phyloP scores from a whole-genome alignment of 2,888 invertebrate species.

The Sphinx pinastri region DNA sequence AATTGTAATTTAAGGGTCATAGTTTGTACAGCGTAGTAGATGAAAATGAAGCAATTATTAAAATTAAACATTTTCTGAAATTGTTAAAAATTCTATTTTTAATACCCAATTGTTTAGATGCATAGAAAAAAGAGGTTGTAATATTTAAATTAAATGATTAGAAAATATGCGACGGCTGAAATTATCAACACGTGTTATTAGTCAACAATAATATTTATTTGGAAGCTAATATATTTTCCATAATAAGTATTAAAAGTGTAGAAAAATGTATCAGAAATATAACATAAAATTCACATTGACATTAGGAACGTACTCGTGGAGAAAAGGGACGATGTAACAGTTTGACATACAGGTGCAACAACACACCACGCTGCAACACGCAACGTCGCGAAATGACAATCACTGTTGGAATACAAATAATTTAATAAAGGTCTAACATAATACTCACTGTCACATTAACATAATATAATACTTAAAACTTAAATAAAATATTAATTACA shows the following conservation, averaged over 20 bases:
- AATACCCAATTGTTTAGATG: slow-evolving; percentile 20
- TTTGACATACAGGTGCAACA: slow-evolving; percentile 10
- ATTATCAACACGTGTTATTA: slow-evolving; percentile 40
- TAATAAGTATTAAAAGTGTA: slow-evolving; percentile 61
- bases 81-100: slow-evolving; percentile 56
- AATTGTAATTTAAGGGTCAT: slow-evolving; percentile 81
- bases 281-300: slow-evolving; percentile 64
- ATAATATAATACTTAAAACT: slow-evolving; percentile 56
- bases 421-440: slow-evolving; percentile 65
- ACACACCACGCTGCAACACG: background rate
- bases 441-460: slow-evolving; percentile 63
- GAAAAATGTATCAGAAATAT: slow-evolving; percentile 58
- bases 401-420: slow-evolving; percentile 41
- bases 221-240: slow-evolving; percentile 68
- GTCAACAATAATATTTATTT: slow-evolving; percentile 83
- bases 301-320: slow-evolving; percentile 62
- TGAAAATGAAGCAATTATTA: slow-evolving; percentile 82
- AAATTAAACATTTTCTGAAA: slow-evolving; percentile 82
- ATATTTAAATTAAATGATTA: background rate
- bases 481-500: slow-evolving; percentile 50
- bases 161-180: slow-evolving; percentile 10
- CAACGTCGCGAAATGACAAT: slow-evolving; percentile 32
- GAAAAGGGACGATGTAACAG: slow-evolving; percentile 45
- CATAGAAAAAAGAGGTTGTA: background rate
- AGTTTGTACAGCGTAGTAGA: slow-evolving; percentile 84